phyloP scores from a whole-genome alignment of 2,113 vertebrate genomes.

The Barnardius zonarius region DNA sequence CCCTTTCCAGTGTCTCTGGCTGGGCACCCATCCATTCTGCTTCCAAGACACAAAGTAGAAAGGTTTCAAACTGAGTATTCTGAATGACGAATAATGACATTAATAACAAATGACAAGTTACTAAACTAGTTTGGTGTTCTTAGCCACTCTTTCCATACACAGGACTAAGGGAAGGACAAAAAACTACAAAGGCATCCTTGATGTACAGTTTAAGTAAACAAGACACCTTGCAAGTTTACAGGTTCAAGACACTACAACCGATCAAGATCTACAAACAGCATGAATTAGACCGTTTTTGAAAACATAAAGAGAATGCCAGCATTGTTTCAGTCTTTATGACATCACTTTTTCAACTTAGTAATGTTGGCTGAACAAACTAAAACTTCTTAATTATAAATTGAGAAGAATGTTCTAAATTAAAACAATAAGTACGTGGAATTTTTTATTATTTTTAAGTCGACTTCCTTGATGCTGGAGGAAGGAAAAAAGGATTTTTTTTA shows the following conservation, averaged over 20 bases:
- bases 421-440: accelerated
- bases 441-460: not conserved
- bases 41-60: not conserved
- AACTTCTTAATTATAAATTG: not conserved
- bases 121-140: not conserved
- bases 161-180: not conserved
- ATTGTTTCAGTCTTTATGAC: not conserved
- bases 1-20: not conserved
- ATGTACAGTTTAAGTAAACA: not conserved
- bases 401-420: not conserved
- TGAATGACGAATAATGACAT: not conserved
- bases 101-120: not conserved
- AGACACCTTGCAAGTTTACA: not conserved
- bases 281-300: not conserved
- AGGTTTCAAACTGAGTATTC: not conserved
- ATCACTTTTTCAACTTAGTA: not conserved
- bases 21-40: not conserved
- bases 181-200: not conserved
- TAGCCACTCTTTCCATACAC: not conserved
- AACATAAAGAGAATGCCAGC: not conserved
- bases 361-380: not conserved
- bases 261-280: not conserved
- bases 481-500: not conserved
- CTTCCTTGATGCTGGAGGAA: not conserved
- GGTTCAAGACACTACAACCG: not conserved